A percentile compares a stretch with the other conserved stretches of the same genome.
Conservation (phyloP, 1,140 invertebrate species). For the Leptinotarsa undecemlineata region DNA sequence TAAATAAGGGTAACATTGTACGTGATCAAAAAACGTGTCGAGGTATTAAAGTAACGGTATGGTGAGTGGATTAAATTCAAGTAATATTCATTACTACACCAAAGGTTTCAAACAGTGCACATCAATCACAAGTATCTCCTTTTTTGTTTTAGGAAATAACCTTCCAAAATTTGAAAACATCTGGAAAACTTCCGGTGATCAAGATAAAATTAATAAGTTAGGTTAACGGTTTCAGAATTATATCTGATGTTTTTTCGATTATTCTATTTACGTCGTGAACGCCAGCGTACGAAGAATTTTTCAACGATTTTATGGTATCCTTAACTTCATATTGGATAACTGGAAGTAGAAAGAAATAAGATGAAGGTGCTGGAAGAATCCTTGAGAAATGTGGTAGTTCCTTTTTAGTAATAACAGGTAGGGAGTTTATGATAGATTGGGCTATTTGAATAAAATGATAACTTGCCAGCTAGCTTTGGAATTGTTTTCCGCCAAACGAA, state of each 20-base stretch:
- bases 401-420: slow-evolving; percentile 3
- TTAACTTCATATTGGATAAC: neutral
- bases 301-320: neutral
- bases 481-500: neutral
- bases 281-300: neutral
- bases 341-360: slow-evolving; percentile 11
- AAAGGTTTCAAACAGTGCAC: no score
- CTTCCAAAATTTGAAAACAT: neutral
- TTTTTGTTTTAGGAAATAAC: no score
- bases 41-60: no score
- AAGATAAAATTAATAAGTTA: neutral
- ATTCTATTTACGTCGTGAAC: neutral
- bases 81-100: no score
- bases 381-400: neutral
- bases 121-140: no score
- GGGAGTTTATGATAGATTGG: neutral
- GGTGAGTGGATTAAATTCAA: no score
- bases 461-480: slow-evolving; percentile 7
- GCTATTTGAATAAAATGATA: neutral
- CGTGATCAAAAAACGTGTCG: no score
- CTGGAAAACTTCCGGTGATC: neutral
- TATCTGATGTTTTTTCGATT: neutral
- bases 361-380: slow-evolving; percentile 8
- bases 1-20: no score
- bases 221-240: neutral